Evolutionary conservation across 1,140 invertebrate species (phyloP), one percentile per base, ranked within the genome.

Genomic region (Macrotrachela quadricornifera): DNA sequence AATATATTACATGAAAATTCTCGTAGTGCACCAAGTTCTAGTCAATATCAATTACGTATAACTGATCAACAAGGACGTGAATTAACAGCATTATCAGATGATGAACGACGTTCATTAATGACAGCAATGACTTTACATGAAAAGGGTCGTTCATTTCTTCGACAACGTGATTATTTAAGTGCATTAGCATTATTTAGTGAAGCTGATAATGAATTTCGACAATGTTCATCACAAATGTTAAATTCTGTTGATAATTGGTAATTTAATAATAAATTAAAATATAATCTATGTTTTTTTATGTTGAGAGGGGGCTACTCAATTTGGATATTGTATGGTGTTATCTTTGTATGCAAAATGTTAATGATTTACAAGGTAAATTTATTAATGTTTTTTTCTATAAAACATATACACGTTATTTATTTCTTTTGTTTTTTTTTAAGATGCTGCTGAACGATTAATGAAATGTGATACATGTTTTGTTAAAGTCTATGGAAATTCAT

Each of bases 291-390:
- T 38, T 55, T 11, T n/a, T 46, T 16, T 36, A 12, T 38, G 80
- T 82, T n/a, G 81, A 83, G 64, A 83, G 78, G 71, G 82, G 79
- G 0, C 66, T 83, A 1, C 67, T 85, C 8, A 80, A 82, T 65
- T 67, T 85, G 58, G 82, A 85, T 64, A 80, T 84, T 57, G 79
- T 79, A 6, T 85, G 82, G 82, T 82, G 81, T 66, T 85, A 84
- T 70, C 70, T 83, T 36, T 77, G 76, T 61, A 69, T 85, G 15
- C 72, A 76, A 60, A 80, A 77, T 63, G 71, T 83, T 16, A 71
- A 73, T 15, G 75, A 80, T 53, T 64, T 82, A 42, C 79, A 78
- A 14, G 79, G 83, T 64, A 81, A 80, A 3, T 67, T 64, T 65
- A 57, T 15, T 45, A 51, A 30, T 6, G n/a, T 17, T 15, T 42